A percentile compares a stretch with the other conserved stretches of the same genome.
Evolutionary conservation across 2,797 vertebrate species (phyloP).

Genomic region (Ptychadena robeensis): DNA sequence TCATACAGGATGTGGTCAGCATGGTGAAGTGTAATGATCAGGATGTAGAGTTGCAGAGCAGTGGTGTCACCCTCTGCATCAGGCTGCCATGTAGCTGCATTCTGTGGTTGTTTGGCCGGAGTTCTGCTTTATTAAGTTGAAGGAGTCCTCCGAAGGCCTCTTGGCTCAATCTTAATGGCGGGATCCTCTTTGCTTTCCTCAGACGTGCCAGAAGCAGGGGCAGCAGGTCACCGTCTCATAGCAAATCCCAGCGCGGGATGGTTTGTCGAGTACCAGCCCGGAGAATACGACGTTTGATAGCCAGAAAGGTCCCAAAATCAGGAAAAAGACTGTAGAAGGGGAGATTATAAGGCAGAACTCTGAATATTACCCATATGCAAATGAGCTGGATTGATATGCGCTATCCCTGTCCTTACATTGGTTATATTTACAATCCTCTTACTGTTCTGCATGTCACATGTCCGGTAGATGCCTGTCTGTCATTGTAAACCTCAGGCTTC

Average conservation of each 20-base stretch:
- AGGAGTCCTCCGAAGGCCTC: too few species aligned
- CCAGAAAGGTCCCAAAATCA: slow-evolving; percentile 63
- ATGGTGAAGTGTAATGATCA: too few species aligned
- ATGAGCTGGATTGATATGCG: too few species aligned
- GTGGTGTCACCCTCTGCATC: too few species aligned
- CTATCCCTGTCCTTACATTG: too few species aligned
- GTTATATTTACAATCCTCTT: too few species aligned
- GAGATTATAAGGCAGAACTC: not conserved
- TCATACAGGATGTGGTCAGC: not conserved
- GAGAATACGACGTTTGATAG: slow-evolving; percentile 49
- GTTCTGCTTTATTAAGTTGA: not conserved
- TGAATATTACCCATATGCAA: not conserved
- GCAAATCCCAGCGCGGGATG: slow-evolving; percentile 42
- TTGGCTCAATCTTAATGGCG: too few species aligned
- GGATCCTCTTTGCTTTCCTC: not conserved
- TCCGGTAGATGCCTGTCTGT: too few species aligned
- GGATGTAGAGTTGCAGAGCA: too few species aligned
- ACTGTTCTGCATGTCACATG: too few species aligned
- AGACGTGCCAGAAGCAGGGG: not conserved
- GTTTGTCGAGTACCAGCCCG: slow-evolving; percentile 43
- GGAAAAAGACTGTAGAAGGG: slow-evolving; percentile 56
- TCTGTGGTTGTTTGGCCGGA: not conserved
- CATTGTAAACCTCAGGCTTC: too few species aligned
- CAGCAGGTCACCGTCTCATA: slow-evolving; percentile 49
- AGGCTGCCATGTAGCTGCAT: too few species aligned